Evolutionary conservation across 1,140 invertebrate genomes (phyloP), one percentile per base, ranked within the genome.

Genomic region (Whitmania pigra): DNA sequence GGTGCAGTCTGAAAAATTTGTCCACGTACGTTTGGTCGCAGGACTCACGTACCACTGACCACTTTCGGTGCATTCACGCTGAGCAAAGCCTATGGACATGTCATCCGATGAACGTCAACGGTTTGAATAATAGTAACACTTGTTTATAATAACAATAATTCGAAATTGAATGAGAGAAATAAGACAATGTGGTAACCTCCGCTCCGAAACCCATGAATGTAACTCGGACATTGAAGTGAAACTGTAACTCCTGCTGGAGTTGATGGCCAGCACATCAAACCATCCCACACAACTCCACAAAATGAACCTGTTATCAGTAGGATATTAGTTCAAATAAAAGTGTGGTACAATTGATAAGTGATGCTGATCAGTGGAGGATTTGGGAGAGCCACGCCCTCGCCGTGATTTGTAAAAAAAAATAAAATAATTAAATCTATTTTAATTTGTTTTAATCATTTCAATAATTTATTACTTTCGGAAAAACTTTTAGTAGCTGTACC

Each of bases 1-100:
- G 13, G 53, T 22, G 49, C 73, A 73, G 11, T 20, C 63, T 13
- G 75, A 75, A 70, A 78, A 80, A 72, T 80, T 78, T 20, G 78
- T 78, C 79, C 80, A 79, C 13, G 78, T 74, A 7, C 55, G 73
- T 67, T 79, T 79, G 7, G 69, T 73, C 9, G 60, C 60, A 0
- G 76, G 76, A 70, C 77, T 66, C 17, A 77, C 53, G 66, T 75
- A 80, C 79, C 79, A 81, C 20, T 75, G 69, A 13, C 78, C 79
- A 69, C 77, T 73, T 3, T 76, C 73, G 73, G 78, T 72, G 73
- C 79, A 80, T 57, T 67, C 57, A 36, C 74, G 22, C 20, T 36
- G 43, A 2, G 73, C 73, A 20, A 70, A 7, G 11, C 49, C 69
- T 70, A 18, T 49, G 22, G 53, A 36, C 2, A 22, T 2, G 6